Percentiles rank a stretch among this genome's conserved stretches.
These are phyloP conservation scores for Otis tarda DNA, from an alignment of 2,113 vertebrate genomes.

Conservation along the genomic window DNA sequence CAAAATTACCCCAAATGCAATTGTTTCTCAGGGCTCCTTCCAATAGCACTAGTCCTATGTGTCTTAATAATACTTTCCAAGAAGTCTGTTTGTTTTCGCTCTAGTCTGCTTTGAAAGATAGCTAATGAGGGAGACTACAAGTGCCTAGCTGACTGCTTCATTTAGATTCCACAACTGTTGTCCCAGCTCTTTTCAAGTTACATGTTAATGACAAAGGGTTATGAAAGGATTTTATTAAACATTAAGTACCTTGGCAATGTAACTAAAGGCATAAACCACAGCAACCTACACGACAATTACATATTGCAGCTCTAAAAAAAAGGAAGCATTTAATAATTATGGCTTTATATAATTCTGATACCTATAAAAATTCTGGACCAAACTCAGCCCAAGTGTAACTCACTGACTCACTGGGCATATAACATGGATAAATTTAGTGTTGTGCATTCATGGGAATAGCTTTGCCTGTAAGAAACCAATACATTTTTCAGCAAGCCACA, in stretches of 20 bases:
- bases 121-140: conserved; percentile 72
- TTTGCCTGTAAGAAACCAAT: conserved; percentile 47
- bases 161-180: conserved; percentile 71
- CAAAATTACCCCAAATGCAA: not conserved
- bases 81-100: conserved; percentile 70
- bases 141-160: conserved; percentile 68
- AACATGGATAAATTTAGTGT: conserved; percentile 22
- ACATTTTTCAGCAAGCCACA: conserved; percentile 31
- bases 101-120: conserved; percentile 70
- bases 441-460: conserved; percentile 21
- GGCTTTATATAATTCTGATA: conserved; percentile 42
- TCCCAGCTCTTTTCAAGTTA: conserved; percentile 67
- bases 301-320: conserved; percentile 66
- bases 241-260: conserved; percentile 68
- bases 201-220: conserved; percentile 73
- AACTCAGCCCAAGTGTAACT: conserved; percentile 1
- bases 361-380: conserved; percentile 32
- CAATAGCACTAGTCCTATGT: conserved; percentile 4
- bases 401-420: not conserved
- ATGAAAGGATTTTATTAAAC: conserved; percentile 78
- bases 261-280: conserved; percentile 66
- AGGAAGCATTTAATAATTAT: conserved; percentile 57
- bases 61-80: conserved; percentile 69
- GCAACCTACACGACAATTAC: conserved; percentile 58
- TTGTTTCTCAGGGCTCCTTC: conserved; percentile 50